Percentiles rank a stretch among this genome's conserved stretches.
phyloP scores from a whole-genome alignment of 1,140 invertebrate genomes.

The Pinna nobilis region DNA sequence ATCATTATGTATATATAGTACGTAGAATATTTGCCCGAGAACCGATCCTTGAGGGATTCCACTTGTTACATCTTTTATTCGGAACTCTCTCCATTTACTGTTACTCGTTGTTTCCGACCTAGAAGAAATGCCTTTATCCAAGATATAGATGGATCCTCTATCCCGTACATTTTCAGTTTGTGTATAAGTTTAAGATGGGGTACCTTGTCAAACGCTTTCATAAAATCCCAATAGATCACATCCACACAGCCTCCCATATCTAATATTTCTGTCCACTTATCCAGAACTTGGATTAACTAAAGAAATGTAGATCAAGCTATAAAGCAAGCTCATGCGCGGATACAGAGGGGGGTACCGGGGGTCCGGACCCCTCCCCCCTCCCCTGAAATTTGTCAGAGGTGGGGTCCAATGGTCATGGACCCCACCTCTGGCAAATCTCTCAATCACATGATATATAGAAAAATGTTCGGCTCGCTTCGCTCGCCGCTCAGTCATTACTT shows the following conservation, averaged over 20 bases:
- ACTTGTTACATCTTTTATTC: conserved; percentile 28
- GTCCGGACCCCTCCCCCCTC: too few species aligned
- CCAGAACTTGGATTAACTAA: conserved; percentile 3
- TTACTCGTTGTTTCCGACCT: conserved; percentile 35
- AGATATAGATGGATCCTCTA: not conserved
- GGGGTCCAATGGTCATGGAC: too few species aligned
- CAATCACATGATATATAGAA: too few species aligned
- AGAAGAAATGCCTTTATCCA: conserved; percentile 44
- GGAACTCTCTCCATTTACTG: conserved; percentile 33
- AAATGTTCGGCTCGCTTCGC: too few species aligned
- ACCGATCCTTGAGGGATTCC: conserved; percentile 48
- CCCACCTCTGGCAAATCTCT: too few species aligned
- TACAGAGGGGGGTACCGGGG: too few species aligned
- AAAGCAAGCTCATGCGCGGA: too few species aligned
- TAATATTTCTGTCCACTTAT: conserved; percentile 21
- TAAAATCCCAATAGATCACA: conserved; percentile 25
- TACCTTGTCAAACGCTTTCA: conserved; percentile 18
- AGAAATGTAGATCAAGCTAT: conserved; percentile 6
- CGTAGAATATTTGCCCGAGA: conserved; percentile 40
- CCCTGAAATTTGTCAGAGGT: too few species aligned
- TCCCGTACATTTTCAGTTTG: conserved; percentile 14
- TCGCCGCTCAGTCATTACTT: too few species aligned
- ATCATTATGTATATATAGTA: conserved; percentile 47
- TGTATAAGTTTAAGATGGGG: conserved; percentile 22
- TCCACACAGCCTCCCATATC: conserved; percentile 2